phyloP scores from a whole-genome alignment of 2,113 vertebrate species.

The Tragelaphus buxtoni region DNA sequence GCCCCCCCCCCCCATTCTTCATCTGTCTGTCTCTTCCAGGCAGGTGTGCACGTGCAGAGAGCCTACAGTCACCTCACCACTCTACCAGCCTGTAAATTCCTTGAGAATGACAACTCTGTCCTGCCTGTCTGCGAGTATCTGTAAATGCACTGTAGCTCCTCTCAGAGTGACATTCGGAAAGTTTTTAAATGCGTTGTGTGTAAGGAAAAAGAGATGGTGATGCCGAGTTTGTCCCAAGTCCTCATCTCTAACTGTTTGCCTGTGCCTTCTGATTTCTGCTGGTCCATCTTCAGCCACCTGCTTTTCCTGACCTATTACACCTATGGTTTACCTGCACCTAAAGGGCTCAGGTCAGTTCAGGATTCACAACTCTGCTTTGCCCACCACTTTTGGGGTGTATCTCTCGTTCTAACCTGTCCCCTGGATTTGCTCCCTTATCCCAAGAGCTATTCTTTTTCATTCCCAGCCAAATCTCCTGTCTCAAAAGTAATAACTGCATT shows the following conservation, averaged over 20 bases:
- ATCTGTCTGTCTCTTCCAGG: background rate
- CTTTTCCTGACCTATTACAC: background rate
- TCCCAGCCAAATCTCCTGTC: background rate
- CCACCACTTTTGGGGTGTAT: background rate
- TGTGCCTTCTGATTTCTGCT: background rate
- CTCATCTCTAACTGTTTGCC: background rate
- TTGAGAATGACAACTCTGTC: background rate
- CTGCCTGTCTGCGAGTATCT: background rate
- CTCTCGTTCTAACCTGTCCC: background rate
- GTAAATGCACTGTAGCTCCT: background rate
- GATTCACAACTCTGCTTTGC: background rate
- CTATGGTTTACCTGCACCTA: background rate
- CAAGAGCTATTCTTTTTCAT: background rate
- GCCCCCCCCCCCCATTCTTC: background rate
- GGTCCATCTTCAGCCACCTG: background rate
- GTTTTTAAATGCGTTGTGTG: background rate
- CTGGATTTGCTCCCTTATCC: background rate
- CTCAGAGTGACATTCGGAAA: background rate
- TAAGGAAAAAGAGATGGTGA: background rate
- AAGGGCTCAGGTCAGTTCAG: background rate
- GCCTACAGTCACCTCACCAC: no score
- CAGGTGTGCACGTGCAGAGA: background rate
- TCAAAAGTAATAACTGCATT: slow-evolving; percentile 5
- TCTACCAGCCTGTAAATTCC: background rate
- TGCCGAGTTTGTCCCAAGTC: background rate